phyloP scores from a whole-genome alignment of 2,797 vertebrate genomes.

The Trachops cirrhosus region DNA sequence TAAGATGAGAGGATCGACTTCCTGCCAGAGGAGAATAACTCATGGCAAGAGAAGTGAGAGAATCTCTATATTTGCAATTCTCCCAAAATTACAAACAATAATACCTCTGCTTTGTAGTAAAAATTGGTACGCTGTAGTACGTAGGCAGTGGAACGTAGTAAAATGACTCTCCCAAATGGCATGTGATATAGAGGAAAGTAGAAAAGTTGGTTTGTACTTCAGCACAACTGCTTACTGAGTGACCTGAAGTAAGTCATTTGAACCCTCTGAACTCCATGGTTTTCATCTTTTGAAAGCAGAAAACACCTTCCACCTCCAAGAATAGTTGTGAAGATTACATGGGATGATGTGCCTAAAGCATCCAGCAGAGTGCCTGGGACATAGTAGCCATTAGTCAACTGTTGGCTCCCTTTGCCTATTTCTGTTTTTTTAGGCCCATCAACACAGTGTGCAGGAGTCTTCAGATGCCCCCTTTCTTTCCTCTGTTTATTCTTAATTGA shows the following conservation, averaged over 20 bases:
- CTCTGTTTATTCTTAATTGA: neutral
- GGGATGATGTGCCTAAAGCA: neutral
- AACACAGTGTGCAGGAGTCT: neutral
- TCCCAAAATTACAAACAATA: constrained; percentile 19
- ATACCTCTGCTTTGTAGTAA: constrained; percentile 14
- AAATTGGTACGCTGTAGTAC: neutral
- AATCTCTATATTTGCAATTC: constrained; percentile 22
- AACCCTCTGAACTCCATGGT: neutral
- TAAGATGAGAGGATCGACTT: constrained; percentile 58
- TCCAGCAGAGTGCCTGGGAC: neutral
- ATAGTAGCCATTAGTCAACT: neutral
- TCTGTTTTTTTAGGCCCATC: neutral
- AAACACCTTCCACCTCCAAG: neutral
- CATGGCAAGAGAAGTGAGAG: constrained; percentile 49
- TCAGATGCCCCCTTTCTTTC: neutral
- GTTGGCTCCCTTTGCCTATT: neutral
- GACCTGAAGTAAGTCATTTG: constrained; percentile 9
- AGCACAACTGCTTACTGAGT: neutral
- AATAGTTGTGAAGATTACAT: neutral
- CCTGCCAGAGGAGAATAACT: constrained; percentile 43
- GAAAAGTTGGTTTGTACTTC: neutral
- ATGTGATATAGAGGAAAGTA: neutral
- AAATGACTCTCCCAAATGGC: neutral
- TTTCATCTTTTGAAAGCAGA: neutral
- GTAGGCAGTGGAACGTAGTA: neutral